These are phyloP conservation scores for Strigamia transsilvanica DNA, from an alignment of 2,888 invertebrate species.

Conservation along the genomic window DNA sequence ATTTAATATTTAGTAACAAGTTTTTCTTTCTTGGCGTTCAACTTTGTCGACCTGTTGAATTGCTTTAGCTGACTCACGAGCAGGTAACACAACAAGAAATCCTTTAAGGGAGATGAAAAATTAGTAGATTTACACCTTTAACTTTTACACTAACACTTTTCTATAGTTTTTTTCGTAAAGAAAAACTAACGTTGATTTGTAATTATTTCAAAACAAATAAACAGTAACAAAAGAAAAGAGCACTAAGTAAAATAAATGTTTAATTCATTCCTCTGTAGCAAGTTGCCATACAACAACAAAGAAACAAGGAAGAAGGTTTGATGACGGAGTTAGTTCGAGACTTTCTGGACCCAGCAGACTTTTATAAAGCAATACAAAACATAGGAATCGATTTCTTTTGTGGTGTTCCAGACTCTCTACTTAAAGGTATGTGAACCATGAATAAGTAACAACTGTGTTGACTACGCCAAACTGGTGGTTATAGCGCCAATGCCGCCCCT, in stretches of 20 bases:
- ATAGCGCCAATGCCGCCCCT: too few species aligned
- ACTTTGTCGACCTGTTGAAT: slow-evolving; percentile 10
- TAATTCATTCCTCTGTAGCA: slow-evolving; percentile 58
- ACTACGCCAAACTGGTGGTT: neutral
- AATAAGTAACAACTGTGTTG: neutral
- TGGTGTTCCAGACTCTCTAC: slow-evolving; percentile 66
- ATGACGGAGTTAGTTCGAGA: slow-evolving; percentile 65
- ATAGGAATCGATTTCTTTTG: slow-evolving; percentile 65
- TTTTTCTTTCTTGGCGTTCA: slow-evolving; percentile 14
- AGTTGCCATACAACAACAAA: slow-evolving; percentile 60
- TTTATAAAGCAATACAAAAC: slow-evolving; percentile 62
- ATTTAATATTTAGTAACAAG: neutral
- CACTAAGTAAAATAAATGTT: neutral
- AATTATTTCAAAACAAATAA: neutral
- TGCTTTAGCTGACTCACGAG: neutral
- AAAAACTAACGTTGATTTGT: too few species aligned
- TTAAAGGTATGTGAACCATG: slow-evolving; percentile 63
- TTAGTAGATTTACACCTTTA: too few species aligned
- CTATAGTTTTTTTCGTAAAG: neutral
- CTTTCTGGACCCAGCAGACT: slow-evolving; percentile 64
- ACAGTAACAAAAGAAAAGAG: neutral
- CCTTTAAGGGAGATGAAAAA: too few species aligned
- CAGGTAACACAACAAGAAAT: neutral
- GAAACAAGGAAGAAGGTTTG: slow-evolving; percentile 63
- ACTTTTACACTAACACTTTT: neutral